A percentile compares a stretch with the other conserved stretches of the same genome.
phyloP scores from a whole-genome alignment of 1,140 invertebrate species.

The Potamilus streckersoni region DNA sequence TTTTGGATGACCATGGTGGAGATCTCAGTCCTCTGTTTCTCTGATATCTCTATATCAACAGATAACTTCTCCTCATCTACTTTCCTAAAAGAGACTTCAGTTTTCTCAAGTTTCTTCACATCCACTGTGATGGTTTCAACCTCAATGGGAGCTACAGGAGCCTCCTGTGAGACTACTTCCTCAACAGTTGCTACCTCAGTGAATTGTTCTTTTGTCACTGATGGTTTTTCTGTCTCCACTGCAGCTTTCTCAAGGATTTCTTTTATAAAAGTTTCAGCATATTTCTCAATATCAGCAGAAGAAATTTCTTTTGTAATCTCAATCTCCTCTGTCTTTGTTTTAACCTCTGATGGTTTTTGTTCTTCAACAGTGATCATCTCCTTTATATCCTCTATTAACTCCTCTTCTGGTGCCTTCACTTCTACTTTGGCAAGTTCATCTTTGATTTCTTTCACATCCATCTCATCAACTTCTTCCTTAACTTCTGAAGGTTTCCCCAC shows the following conservation, averaged over 20 bases:
- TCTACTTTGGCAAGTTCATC: constrained; percentile 16
- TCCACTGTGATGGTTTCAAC: constrained; percentile 2
- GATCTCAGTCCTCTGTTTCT: constrained; percentile 3
- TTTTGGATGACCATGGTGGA: constrained; percentile 4
- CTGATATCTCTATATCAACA: constrained; percentile 11
- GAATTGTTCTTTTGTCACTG: constrained; percentile 14
- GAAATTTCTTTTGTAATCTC: constrained; percentile 6
- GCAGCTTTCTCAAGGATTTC: constrained; percentile 19
- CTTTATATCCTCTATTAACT: constrained; percentile 31
- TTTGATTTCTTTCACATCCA: constrained; percentile 1
- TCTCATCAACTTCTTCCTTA: constrained; percentile 18
- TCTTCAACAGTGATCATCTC: constrained; percentile 30
- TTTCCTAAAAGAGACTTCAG: not conserved
- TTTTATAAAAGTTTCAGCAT: constrained; percentile 23
- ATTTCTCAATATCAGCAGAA: constrained; percentile 14
- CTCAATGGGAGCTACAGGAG: constrained; percentile 4
- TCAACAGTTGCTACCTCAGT: constrained; percentile 5
- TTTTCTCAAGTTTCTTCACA: constrained; percentile 6
- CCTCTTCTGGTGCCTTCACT: constrained; percentile 35
- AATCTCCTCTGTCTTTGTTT: constrained; percentile 12
- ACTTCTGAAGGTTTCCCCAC: constrained; percentile 24
- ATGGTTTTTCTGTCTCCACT: not conserved
- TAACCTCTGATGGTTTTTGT: constrained; percentile 26
- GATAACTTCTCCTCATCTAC: not conserved
- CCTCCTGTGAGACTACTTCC: not conserved